Percentiles rank a stretch among this genome's conserved stretches.
These are phyloP conservation scores for Andrena bucephala DNA, from an alignment of 2,888 invertebrate genomes.

Conservation along the genomic window DNA sequence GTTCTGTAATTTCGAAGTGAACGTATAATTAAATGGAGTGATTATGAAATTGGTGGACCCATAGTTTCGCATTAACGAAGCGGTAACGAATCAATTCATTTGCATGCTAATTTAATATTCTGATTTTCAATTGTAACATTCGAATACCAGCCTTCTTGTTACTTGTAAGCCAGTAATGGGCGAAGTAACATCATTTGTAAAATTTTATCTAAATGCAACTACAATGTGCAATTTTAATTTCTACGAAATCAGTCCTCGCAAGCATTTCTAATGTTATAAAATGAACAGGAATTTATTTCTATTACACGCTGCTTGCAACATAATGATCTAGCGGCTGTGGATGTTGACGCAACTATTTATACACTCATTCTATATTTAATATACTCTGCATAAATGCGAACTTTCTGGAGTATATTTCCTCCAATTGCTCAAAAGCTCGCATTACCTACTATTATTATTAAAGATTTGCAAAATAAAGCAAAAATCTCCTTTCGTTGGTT, in stretches of 20 bases:
- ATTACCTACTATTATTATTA: neutral
- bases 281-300: conserved; percentile 27
- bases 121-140: neutral
- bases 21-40: conserved; percentile 7
- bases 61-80: neutral
- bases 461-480: neutral
- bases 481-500: neutral
- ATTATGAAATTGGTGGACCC: neutral
- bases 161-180: neutral
- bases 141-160: neutral
- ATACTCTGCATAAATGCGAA: conserved; percentile 57
- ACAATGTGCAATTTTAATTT: neutral
- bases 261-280: neutral
- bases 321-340: conserved; percentile 67
- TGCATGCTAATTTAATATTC: neutral
- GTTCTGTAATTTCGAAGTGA: conserved; percentile 5
- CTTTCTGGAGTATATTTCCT: conserved; percentile 38
- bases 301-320: conserved; percentile 54
- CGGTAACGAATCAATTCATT: conserved; percentile 6
- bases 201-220: neutral
- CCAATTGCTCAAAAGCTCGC: neutral
- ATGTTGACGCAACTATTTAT: conserved; percentile 75
- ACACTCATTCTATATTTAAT: conserved; percentile 72
- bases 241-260: neutral
- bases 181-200: neutral